Evolutionary conservation across 2,113 vertebrate species (phyloP).

Genomic region (Tichodroma muraria): DNA sequence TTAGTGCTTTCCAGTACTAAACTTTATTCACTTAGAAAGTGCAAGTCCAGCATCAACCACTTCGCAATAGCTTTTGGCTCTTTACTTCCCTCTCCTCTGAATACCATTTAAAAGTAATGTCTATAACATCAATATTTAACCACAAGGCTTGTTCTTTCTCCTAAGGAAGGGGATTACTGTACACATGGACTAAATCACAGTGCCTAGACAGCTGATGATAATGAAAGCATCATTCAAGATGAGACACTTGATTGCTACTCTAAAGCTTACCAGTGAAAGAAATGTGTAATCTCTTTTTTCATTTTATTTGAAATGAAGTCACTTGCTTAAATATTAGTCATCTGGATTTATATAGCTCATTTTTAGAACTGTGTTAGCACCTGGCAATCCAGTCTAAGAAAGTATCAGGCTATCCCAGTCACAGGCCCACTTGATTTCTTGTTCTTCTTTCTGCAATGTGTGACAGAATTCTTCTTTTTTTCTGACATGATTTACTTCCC

Average conservation of each 20-base stretch:
- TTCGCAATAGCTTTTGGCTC: neutral
- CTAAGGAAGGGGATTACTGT: neutral
- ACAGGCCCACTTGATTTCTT: neutral
- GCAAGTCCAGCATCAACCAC: neutral
- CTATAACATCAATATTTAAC: constrained; percentile 40
- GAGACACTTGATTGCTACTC: constrained; percentile 5
- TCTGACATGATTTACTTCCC: neutral
- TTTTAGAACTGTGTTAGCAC: constrained; percentile 12
- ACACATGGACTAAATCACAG: neutral
- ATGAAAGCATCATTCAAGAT: constrained; percentile 16
- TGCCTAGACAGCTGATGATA: constrained; percentile 14
- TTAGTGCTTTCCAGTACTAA: neutral
- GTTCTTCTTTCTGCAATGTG: neutral
- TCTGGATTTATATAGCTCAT: constrained; percentile 4
- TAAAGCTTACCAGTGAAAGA: neutral
- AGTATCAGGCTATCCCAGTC: neutral
- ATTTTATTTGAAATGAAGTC: constrained; percentile 15
- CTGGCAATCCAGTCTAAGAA: constrained; percentile 21
- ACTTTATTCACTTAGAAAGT: neutral
- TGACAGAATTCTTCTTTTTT: neutral
- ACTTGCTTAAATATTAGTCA: constrained; percentile 36
- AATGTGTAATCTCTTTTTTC: neutral
- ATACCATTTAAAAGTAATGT: neutral
- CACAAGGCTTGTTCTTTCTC: neutral
- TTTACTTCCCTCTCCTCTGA: neutral